These are phyloP conservation scores for Morbakka virulenta DNA, from an alignment of 30 jellyfish, hydroid and myxozoan genomes.

Conservation along the genomic window DNA sequence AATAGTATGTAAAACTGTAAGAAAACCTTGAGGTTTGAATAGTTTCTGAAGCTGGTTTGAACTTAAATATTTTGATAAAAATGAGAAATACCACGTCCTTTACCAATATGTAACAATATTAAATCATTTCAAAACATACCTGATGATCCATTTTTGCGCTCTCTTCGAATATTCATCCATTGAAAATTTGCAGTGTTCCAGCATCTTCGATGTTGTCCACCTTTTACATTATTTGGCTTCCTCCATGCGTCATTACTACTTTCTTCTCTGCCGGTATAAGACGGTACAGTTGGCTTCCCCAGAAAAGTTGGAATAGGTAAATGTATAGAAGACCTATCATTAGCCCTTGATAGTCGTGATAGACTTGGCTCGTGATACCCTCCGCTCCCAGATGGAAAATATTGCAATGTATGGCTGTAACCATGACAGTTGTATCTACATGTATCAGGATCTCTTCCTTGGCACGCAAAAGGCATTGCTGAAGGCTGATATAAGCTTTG, in stretches of 20 bases:
- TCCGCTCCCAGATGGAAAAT: slow-evolving; percentile 73
- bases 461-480: not conserved
- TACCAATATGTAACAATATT: too few species aligned
- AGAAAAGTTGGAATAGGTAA: slow-evolving; percentile 10
- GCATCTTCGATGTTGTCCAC: slow-evolving; percentile 70
- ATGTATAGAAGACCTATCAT: not conserved
- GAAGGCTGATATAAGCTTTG: not conserved
- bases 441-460: slow-evolving; percentile 50
- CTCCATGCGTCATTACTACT: slow-evolving; percentile 48
- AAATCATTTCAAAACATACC: too few species aligned
- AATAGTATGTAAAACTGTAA: too few species aligned
- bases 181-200: slow-evolving; percentile 93
- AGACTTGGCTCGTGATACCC: slow-evolving; percentile 31
- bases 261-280: not conserved
- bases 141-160: slow-evolving; percentile 28
- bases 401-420: slow-evolving; percentile 84
- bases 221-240: slow-evolving; percentile 49
- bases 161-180: slow-evolving; percentile 87
- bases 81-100: too few species aligned
- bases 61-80: too few species aligned
- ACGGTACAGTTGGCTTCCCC: slow-evolving; percentile 12
- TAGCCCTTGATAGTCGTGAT: slow-evolving; percentile 6
- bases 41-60: too few species aligned
- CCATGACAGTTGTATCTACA: slow-evolving; percentile 78
- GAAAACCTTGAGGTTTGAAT: too few species aligned